Percentiles rank a stretch among this genome's conserved stretches.
Conservation (phyloP, 2,113 vertebrate genomes). For the Chionodraco myersi region DNA sequence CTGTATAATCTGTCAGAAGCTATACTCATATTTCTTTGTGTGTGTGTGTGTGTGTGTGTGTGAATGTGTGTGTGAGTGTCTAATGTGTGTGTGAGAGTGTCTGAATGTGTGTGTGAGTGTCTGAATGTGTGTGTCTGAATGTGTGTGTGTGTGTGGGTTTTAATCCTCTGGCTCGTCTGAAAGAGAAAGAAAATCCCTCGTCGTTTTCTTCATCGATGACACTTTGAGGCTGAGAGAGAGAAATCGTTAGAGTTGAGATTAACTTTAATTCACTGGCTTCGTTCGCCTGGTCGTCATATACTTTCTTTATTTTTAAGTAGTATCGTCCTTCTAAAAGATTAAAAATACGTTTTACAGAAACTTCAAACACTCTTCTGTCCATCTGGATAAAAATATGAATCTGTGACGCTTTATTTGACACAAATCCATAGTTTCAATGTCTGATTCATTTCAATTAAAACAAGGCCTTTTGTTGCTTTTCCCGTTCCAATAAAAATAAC, state of each 20-base stretch:
- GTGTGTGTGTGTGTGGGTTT: conserved; percentile 14
- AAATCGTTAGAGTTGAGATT: background rate
- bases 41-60: conserved; percentile 68
- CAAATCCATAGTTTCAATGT: background rate
- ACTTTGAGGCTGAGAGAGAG: background rate
- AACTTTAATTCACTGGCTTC: background rate
- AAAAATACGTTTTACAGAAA: too few species aligned
- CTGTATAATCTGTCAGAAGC: conserved; percentile 88
- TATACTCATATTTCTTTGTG: conserved; percentile 86
- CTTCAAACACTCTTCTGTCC: conserved; percentile 7
- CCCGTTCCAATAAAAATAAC: too few species aligned
- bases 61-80: conserved; percentile 6
- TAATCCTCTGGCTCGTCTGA: background rate
- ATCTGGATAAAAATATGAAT: too few species aligned
- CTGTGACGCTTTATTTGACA: background rate
- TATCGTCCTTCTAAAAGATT: too few species aligned
- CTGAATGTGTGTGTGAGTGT: too few species aligned
- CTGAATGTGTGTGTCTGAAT: too few species aligned
- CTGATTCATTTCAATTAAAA: background rate
- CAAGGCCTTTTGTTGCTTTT: too few species aligned
- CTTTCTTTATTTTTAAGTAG: background rate
- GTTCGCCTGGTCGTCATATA: too few species aligned
- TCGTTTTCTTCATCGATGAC: background rate
- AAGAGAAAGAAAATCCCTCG: conserved; percentile 15
- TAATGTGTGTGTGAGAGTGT: too few species aligned